Percentiles rank a stretch among this genome's conserved stretches.
Conservation (phyloP, 2,113 vertebrate species). For the Oreochromis spilurus region DNA sequence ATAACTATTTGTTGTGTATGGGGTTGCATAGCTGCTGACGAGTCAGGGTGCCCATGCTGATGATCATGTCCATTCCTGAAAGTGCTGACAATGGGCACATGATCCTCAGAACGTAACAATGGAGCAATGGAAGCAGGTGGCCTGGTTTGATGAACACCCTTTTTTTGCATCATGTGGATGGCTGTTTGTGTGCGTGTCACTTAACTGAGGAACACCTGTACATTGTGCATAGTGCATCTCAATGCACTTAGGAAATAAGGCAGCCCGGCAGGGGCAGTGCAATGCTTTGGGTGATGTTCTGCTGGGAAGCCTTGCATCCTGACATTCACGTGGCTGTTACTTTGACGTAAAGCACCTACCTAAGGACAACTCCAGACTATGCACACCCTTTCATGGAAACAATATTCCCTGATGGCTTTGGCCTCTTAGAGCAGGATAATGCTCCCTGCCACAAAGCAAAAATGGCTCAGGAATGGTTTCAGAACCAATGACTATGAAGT, state of each 20-base stretch:
- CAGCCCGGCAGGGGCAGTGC: rapidly evolving
- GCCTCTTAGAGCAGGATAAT: background rate
- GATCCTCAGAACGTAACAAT: background rate
- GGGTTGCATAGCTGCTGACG: background rate
- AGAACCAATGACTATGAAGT: background rate
- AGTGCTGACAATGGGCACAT: background rate
- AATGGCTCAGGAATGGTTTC: background rate
- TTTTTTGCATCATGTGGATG: background rate
- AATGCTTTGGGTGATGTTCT: background rate
- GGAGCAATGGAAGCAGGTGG: background rate
- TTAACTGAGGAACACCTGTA: background rate
- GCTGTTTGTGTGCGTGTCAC: background rate
- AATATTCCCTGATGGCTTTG: background rate
- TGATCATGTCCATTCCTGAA: background rate
- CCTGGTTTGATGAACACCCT: rapidly evolving
- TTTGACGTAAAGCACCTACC: background rate
- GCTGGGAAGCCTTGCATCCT: background rate
- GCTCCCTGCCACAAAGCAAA: background rate
- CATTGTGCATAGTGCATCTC: background rate
- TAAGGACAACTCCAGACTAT: background rate
- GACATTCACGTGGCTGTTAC: background rate
- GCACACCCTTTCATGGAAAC: background rate
- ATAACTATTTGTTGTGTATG: background rate
- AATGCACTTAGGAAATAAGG: background rate
- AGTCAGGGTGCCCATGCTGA: background rate